Conservation (phyloP, 2,113 vertebrate genomes). For the Lamprologus sp. region DNA sequence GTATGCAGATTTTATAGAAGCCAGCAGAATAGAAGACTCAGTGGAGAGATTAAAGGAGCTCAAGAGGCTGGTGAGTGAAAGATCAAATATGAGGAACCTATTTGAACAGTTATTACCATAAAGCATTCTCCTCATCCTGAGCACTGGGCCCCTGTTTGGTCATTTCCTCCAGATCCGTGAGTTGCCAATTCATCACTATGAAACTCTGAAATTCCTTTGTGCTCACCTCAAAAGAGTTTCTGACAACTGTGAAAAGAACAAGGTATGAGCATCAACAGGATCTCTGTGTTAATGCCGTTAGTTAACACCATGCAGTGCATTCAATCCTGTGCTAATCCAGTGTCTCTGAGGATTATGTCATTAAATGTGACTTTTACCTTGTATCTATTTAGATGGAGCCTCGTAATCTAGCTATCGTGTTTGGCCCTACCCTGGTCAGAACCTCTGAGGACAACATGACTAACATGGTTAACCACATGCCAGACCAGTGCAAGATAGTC, state of each 20-base stretch:
- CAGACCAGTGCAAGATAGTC: constrained; percentile 98
- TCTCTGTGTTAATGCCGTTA: neutral
- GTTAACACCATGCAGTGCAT: neutral
- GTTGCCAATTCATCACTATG: constrained; percentile 92
- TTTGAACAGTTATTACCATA: neutral
- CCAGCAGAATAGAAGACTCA: constrained; percentile 90
- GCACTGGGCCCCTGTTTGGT: neutral
- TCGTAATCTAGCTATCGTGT: constrained; percentile 95
- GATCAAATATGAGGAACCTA: neutral
- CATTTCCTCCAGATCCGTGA: constrained; percentile 79
- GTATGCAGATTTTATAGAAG: constrained; percentile 95
- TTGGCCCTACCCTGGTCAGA: constrained; percentile 93
- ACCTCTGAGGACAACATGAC: constrained; percentile 99
- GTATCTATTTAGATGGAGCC: constrained; percentile 86
- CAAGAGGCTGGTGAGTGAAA: constrained; percentile 86
- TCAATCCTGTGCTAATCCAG: neutral
- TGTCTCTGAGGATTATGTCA: neutral
- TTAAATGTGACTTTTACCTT: neutral
- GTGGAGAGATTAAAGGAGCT: constrained; percentile 88
- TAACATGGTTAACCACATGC: constrained; percentile 99
- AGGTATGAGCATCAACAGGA: constrained; percentile 69
- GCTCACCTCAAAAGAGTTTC: constrained; percentile 92
- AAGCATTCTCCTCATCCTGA: neutral
- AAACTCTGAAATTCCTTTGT: constrained; percentile 96
- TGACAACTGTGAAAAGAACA: constrained; percentile 97